Evolutionary conservation across 2,888 invertebrate genomes (phyloP), one percentile per base, ranked within the genome.

Genomic region (Trimorus sp.): DNA sequence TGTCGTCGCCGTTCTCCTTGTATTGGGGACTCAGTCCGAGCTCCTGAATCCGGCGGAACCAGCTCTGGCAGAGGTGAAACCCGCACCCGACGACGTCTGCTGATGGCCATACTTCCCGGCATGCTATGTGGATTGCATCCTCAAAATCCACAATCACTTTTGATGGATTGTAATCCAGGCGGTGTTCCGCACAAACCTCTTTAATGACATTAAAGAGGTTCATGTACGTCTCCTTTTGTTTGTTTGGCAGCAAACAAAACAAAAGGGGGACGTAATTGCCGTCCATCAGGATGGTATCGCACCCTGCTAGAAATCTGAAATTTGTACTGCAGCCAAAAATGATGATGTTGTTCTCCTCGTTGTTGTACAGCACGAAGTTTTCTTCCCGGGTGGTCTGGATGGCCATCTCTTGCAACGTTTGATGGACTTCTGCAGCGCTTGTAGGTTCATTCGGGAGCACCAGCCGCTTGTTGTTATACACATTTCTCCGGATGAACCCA

Each of bases 241-340:
- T 68, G 16, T 68, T 36, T 26, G 66, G 56, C 40, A 68, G 12
- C 8, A 54, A 40, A 16, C 37, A 68, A 42, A 68, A 54, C 16
- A 68, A 15, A 11, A 65, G 26, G 1, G 65, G 65, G 1, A 65
- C 16, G 15, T 51, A 65, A 40, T 65, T 65, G 11, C 51, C 49
- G 15, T 58, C 58, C 38, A 38, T 38, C 9, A 54, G 26, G 4
- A 54, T 26, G 16, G 16, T 54, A 26, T 16, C 8, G 9, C 16
- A 54, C 5, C 5, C 8, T 0, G 16, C 54, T 8, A 54, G 1
- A 54, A 54, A 54, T 16, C 3, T 1, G 1, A 16, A 16, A 54
- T 54, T 54, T 3, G 26, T 54, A 0, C 26, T 54, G 8, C 54
- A 54, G 5, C 54, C 65, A 38, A 53, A 38, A 15, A 65, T 65